Conservation (phyloP, 1,140 invertebrate species). For the Drosophila ambigua region DNA sequence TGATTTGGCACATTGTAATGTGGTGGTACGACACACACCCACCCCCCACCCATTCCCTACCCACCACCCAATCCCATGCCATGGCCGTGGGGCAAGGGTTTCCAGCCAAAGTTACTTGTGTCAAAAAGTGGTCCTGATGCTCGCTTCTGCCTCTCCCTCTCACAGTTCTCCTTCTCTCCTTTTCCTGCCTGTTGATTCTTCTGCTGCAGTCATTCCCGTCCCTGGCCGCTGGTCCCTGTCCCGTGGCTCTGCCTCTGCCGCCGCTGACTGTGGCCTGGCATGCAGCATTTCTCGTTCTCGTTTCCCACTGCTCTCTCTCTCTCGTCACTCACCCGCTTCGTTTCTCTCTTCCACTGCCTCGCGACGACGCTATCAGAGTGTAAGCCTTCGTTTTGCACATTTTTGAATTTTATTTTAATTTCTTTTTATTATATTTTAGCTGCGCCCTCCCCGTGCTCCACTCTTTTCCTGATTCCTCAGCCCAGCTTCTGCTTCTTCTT, state of each 20-base stretch:
- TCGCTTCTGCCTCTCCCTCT: constrained; percentile 19
- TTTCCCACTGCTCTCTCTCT: constrained; percentile 5
- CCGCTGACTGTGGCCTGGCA: constrained; percentile 40
- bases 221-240: constrained; percentile 25
- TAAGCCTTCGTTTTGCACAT: constrained; percentile 71
- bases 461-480: not conserved
- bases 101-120: constrained; percentile 48
- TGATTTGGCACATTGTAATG: constrained; percentile 75
- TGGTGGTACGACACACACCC: not conserved
- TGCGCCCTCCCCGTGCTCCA: not conserved
- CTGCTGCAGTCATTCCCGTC: constrained; percentile 37
- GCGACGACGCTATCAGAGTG: too few species aligned
- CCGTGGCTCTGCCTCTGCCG: constrained; percentile 4
- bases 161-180: constrained; percentile 11
- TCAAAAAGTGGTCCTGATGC: constrained; percentile 68
- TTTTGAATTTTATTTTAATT: constrained; percentile 83
- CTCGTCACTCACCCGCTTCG: not conserved
- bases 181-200: too few species aligned
- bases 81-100: constrained; percentile 40
- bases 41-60: not conserved
- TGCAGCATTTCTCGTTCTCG: constrained; percentile 78
- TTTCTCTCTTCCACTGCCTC: too few species aligned
- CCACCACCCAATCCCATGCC: not conserved
- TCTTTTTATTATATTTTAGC: constrained; percentile 82
- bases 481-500: constrained; percentile 2